These are phyloP conservation scores for Danio tinwini DNA, from an alignment of 2,797 vertebrate genomes.

Conservation along the genomic window DNA sequence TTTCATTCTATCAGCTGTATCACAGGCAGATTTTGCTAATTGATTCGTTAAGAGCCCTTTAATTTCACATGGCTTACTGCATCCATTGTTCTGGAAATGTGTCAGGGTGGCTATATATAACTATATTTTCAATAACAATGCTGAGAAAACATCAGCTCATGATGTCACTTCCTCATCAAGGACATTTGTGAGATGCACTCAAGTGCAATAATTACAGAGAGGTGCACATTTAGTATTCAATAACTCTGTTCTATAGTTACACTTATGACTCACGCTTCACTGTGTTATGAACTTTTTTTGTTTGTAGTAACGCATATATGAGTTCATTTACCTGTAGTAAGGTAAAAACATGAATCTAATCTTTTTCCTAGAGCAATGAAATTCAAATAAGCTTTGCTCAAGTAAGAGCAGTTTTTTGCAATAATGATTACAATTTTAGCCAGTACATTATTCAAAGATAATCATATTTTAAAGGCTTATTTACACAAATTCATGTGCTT, in stretches of 20 bases:
- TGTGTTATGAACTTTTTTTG: background rate
- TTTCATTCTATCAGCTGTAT: conserved; percentile 61
- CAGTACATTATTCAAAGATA: background rate
- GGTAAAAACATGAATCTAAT: background rate
- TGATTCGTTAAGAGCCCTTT: conserved; percentile 71
- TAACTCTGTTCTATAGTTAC: background rate
- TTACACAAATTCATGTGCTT: no score
- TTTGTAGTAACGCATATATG: background rate
- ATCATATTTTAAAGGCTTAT: no score
- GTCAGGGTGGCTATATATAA: conserved; percentile 10
- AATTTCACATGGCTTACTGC: conserved; percentile 39
- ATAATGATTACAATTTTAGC: background rate
- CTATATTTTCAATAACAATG: background rate
- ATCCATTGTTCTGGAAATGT: conserved; percentile 37
- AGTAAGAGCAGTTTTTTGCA: background rate
- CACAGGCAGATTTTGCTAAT: conserved; percentile 69
- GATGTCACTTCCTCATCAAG: background rate
- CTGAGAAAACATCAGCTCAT: conserved; percentile 8
- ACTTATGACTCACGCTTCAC: conserved; percentile 1
- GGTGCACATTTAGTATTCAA: background rate
- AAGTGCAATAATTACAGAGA: background rate
- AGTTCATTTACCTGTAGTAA: background rate
- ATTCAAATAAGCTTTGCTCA: background rate
- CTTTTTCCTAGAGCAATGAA: background rate
- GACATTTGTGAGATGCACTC: background rate